Evolutionary conservation across 2,113 vertebrate species (phyloP).

Genomic region (Tachycineta bicolor): DNA sequence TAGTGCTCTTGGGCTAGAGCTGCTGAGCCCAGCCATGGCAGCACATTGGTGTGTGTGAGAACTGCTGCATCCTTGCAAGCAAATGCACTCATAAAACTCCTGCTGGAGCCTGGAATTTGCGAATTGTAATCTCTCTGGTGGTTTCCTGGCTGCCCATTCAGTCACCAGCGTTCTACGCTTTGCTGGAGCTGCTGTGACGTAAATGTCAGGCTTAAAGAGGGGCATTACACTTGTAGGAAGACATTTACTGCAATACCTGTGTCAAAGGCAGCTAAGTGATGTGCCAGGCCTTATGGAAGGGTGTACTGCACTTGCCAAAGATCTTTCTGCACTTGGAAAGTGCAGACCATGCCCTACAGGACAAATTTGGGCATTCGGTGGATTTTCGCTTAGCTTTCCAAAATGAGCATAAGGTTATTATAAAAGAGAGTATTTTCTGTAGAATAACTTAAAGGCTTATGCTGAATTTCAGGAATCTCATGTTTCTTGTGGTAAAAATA

Average conservation of each 20-base stretch:
- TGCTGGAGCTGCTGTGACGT: neutral
- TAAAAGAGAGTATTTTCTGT: neutral
- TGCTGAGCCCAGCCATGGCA: neutral
- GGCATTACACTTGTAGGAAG: neutral
- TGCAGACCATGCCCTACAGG: neutral
- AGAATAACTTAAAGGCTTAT: neutral
- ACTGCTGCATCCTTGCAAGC: neutral
- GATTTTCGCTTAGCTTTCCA: neutral
- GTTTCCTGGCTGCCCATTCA: neutral
- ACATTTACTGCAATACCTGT: neutral
- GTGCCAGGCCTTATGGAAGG: neutral
- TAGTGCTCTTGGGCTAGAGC: neutral
- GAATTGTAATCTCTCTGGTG: neutral
- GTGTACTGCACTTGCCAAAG: neutral
- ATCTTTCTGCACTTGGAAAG: neutral
- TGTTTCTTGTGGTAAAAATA: neutral
- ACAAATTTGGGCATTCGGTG: neutral
- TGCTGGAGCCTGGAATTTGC: neutral
- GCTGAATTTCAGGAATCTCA: neutral
- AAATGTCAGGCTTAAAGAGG: neutral
- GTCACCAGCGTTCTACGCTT: neutral
- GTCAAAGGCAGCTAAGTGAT: neutral
- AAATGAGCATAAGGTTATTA: neutral
- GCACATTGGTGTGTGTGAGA: accelerated
- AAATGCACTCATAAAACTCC: neutral